Evolutionary conservation across 2,113 vertebrate genomes (phyloP), one percentile per base, ranked within the genome.

Genomic region (Marmota flaviventris): DNA sequence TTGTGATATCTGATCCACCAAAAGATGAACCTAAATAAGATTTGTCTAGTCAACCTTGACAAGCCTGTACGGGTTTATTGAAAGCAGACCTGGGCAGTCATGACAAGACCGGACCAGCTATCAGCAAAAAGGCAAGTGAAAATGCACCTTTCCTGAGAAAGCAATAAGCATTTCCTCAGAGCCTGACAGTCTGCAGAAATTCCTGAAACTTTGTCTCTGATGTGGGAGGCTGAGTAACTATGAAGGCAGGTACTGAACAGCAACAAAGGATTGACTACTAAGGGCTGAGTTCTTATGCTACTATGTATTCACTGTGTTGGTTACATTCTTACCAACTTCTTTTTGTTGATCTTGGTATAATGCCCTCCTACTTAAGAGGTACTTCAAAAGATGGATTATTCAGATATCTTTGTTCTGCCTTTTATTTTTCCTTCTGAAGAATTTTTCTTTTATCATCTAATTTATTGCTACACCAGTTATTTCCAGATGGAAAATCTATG

Each of bases 321-420:
- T 69, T 95, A 93, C 69, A 89, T 93, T 91, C 85, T 93, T 95
- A 84, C 58, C 70, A 86, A 76, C 42, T 93, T 96, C 42, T 34
- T 83, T 91, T 89, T 92, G 65, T 94, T 94, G 83, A 95, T 92
- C 65, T 95, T 95, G 90, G 78, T 95, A 78, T 75, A 93, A 67
- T 56, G 77, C 29, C 77, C 16, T 94, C 69, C 53, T 89, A 56
- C 42, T 97, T 75, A 91, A 89, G 93, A 93, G 75, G 75, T 37
- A 77, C 93, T 95, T 95, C 89, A 94, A 96, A 96, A 96, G 78
- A 95, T 56, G 27, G n/a, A 70, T 88, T 88, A 85, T 92, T 94
- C 73, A 84, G 82, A 87, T 86, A 85, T 58, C 9, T 78, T 94
- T 97, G 72, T 94, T 95, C n/a, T 78, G 16, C 61, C 77, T 83